These are phyloP conservation scores for Orchestia grillus DNA, from an alignment of 1,140 invertebrate genomes.

Conservation along the genomic window DNA sequence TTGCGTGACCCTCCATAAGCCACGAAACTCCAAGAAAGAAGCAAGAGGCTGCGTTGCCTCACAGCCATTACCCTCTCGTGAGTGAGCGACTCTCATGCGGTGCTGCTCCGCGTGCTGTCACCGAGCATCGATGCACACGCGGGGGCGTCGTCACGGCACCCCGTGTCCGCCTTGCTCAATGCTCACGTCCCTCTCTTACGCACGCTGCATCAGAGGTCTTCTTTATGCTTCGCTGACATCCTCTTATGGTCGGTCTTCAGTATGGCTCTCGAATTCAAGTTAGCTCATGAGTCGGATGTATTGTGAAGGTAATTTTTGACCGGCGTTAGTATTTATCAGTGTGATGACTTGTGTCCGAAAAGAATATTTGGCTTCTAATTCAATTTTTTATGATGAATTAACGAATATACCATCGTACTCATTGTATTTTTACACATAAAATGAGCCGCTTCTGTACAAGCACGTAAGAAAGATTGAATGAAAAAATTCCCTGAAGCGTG, in stretches of 20 bases:
- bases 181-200: background rate
- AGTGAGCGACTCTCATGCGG: background rate
- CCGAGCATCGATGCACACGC: background rate
- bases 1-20: slow-evolving; percentile 5
- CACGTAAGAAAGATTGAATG: background rate
- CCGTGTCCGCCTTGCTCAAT: background rate
- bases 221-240: background rate
- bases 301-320: background rate
- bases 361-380: background rate
- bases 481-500: background rate
- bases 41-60: background rate
- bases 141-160: background rate
- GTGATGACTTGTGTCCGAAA: background rate
- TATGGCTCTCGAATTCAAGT: background rate
- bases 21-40: slow-evolving; percentile 1
- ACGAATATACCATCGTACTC: background rate
- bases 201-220: background rate
- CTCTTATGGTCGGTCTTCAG: background rate
- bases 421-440: background rate
- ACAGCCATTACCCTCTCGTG: background rate
- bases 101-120: background rate
- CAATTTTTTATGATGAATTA: background rate
- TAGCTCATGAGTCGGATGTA: background rate
- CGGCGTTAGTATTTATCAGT: background rate
- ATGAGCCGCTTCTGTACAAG: background rate